Conservation (phyloP, 1,140 invertebrate species). For the Drosophila arawakana region DNA sequence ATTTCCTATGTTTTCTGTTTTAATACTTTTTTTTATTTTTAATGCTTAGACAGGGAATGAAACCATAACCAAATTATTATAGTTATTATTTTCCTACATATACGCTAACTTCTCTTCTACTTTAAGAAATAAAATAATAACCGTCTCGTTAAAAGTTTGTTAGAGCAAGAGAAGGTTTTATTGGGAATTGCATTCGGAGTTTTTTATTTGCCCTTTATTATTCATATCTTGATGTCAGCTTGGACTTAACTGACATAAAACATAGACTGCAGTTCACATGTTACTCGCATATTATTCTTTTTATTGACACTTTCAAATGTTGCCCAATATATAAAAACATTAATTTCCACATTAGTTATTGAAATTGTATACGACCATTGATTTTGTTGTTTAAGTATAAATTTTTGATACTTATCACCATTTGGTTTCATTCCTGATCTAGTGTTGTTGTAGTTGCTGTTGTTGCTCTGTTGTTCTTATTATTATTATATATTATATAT, state of each 20-base stretch:
- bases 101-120: too few species aligned
- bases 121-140: too few species aligned
- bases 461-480: constrained; percentile 29
- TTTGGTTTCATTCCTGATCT: constrained; percentile 40
- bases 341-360: neutral
- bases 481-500: constrained; percentile 15
- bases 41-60: constrained; percentile 24
- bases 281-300: neutral
- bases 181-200: too few species aligned
- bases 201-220: too few species aligned
- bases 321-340: neutral
- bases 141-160: too few species aligned
- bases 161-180: too few species aligned
- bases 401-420: constrained; percentile 3
- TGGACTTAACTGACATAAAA: neutral
- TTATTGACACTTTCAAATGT: neutral
- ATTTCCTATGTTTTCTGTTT: constrained; percentile 14
- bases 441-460: constrained; percentile 23
- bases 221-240: neutral
- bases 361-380: neutral
- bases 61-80: constrained; percentile 15
- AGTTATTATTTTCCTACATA: neutral
- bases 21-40: constrained; percentile 6
- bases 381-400: neutral
- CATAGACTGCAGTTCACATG: constrained; percentile 2